phyloP scores from a whole-genome alignment of 2,797 vertebrate genomes.

The Paguma larvata region DNA sequence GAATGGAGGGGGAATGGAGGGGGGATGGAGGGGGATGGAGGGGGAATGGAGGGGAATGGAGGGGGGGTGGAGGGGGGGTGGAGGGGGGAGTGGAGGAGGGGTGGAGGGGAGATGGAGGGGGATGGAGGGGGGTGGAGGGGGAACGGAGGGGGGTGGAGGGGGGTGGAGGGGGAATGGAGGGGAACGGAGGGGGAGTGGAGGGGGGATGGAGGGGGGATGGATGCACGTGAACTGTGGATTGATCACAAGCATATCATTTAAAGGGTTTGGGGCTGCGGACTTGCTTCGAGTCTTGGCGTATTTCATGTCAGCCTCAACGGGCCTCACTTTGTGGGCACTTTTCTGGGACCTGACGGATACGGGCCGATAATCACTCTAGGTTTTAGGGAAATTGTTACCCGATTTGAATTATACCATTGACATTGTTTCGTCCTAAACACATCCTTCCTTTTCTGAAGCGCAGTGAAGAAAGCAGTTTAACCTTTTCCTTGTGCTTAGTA shows the following conservation, averaged over 20 bases:
- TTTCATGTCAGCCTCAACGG: conserved; percentile 73
- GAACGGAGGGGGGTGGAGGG: too few relatives aligned
- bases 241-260: conserved; percentile 78
- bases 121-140: too few relatives aligned
- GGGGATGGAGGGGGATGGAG: too few relatives aligned
- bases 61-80: too few relatives aligned
- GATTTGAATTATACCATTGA: conserved; percentile 56
- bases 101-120: too few relatives aligned
- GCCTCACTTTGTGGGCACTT: conserved; percentile 51
- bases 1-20: too few relatives aligned
- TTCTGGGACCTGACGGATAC: conserved; percentile 74
- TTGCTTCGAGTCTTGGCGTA: conserved; percentile 72
- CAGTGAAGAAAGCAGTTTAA: conserved; percentile 39
- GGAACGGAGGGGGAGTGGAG: conserved; percentile 58
- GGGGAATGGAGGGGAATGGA: too few relatives aligned
- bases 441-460: not conserved
- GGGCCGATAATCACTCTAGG: conserved; percentile 50
- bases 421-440: conserved; percentile 18
- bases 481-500: conserved; percentile 22
- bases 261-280: conserved; percentile 71
- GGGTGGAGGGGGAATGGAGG: too few relatives aligned
- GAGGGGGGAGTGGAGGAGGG: too few relatives aligned
- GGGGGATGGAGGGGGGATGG: conserved; percentile 53
- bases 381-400: conserved; percentile 70
- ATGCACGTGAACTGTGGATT: conserved; percentile 80